These are phyloP conservation scores for Lypha dubia DNA, from an alignment of 2,888 invertebrate genomes.

Conservation along the genomic window DNA sequence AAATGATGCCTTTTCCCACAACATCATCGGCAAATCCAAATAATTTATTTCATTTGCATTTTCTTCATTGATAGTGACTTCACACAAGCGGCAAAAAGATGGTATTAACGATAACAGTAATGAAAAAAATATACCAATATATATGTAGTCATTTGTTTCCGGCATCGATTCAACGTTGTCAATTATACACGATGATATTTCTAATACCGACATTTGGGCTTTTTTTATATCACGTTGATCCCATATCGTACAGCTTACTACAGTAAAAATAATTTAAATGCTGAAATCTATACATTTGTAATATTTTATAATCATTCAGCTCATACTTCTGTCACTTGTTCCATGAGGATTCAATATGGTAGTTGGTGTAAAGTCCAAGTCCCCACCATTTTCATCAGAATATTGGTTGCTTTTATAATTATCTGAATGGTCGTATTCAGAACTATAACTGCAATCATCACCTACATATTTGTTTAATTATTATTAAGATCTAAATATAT, in stretches of 20 bases:
- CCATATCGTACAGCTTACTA: constrained; percentile 97
- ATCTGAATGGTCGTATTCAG: constrained; percentile 88
- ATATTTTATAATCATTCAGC: constrained; percentile 61
- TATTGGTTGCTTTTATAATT: constrained; percentile 85
- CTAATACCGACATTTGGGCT: constrained; percentile 95
- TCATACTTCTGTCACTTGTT: constrained; percentile 89
- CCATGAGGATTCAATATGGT: constrained; percentile 89
- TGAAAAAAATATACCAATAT: constrained; percentile 87
- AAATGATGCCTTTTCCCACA: constrained; percentile 82
- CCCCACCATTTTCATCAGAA: constrained; percentile 84
- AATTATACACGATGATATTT: constrained; percentile 97
- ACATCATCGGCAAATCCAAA: constrained; percentile 81
- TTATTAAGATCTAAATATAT: neutral
- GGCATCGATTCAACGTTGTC: constrained; percentile 93
- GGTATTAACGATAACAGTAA: constrained; percentile 87
- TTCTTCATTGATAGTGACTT: constrained; percentile 81
- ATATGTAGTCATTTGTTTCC: constrained; percentile 91
- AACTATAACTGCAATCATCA: constrained; percentile 89
- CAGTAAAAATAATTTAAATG: neutral
- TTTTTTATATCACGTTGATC: constrained; percentile 95
- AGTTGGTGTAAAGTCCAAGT: constrained; percentile 89
- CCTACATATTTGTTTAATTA: constrained; percentile 69
- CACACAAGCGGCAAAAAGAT: constrained; percentile 84
- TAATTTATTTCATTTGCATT: constrained; percentile 82
- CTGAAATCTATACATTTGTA: neutral